These are phyloP conservation scores for Nannoperca obscura DNA, from an alignment of 2,797 vertebrate genomes.

Conservation along the genomic window DNA sequence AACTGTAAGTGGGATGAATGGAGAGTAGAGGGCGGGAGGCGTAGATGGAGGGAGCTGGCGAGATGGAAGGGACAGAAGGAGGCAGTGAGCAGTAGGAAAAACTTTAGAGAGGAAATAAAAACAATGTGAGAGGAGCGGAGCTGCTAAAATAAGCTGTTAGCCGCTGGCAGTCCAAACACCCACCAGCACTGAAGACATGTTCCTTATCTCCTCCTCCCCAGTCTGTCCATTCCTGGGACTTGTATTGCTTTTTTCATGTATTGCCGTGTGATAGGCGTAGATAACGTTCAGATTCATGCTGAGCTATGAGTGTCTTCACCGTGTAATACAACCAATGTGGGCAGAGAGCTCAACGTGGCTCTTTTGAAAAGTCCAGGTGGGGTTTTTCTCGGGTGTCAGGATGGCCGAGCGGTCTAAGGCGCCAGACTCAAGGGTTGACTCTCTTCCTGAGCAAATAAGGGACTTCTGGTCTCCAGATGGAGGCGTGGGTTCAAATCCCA, in stretches of 20 bases:
- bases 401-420: constrained; percentile 49
- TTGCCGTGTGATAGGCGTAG: not conserved
- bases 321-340: not conserved
- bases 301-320: not conserved
- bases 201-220: constrained; percentile 38
- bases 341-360: not conserved
- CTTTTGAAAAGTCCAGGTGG: not conserved
- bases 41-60: constrained; percentile 30
- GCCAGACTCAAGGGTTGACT: constrained; percentile 38
- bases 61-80: constrained; percentile 42
- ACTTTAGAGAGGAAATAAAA: constrained; percentile 67
- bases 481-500: constrained; percentile 68
- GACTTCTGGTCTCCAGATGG: constrained; percentile 49
- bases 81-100: constrained; percentile 60
- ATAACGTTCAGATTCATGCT: not conserved
- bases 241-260: too few relatives aligned
- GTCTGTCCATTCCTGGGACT: constrained; percentile 33
- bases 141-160: constrained; percentile 74
- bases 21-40: constrained; percentile 3
- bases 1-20: constrained; percentile 19
- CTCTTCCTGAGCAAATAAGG: constrained; percentile 18
- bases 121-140: constrained; percentile 63
- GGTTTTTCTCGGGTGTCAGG: not conserved
- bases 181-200: constrained; percentile 46
- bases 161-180: constrained; percentile 67